Evolutionary conservation across 2,113 vertebrate species (phyloP).

Genomic region (Cervus canadensis): DNA sequence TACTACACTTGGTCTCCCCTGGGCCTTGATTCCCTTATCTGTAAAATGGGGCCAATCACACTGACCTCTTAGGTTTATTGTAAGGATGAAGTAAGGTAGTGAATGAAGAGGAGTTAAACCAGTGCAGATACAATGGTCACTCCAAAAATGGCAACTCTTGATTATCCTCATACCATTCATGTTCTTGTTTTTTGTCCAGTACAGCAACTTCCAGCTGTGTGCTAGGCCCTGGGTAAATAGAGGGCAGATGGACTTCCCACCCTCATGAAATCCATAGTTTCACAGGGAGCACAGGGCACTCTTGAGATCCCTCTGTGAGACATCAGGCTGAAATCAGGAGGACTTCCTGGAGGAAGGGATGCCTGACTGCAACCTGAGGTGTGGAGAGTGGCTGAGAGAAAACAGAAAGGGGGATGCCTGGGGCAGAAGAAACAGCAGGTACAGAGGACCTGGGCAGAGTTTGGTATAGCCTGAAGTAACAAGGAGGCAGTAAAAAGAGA

Average conservation of each 20-base stretch:
- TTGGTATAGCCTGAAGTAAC: background rate
- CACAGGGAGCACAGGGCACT: background rate
- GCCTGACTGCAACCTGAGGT: background rate
- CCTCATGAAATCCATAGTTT: background rate
- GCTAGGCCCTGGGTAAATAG: background rate
- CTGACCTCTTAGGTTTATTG: background rate
- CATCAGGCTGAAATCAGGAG: background rate
- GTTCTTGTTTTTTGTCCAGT: background rate
- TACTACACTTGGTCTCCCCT: background rate
- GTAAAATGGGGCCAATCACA: background rate
- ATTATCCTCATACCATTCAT: background rate
- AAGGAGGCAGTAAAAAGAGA: background rate
- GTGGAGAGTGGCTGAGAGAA: background rate
- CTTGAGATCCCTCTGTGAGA: background rate
- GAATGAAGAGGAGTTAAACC: background rate
- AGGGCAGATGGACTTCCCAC: background rate
- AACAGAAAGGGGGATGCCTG: background rate
- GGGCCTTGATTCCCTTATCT: background rate
- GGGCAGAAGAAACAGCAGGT: background rate
- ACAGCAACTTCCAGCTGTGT: background rate
- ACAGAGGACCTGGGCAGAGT: background rate
- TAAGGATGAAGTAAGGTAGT: background rate
- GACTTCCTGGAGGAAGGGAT: background rate
- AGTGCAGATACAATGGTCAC: background rate
- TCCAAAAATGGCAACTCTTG: background rate